A percentile compares a stretch with the other conserved stretches of the same genome.
Conservation (phyloP, 2,797 vertebrate genomes). For the Scyliorhinus canicula region DNA sequence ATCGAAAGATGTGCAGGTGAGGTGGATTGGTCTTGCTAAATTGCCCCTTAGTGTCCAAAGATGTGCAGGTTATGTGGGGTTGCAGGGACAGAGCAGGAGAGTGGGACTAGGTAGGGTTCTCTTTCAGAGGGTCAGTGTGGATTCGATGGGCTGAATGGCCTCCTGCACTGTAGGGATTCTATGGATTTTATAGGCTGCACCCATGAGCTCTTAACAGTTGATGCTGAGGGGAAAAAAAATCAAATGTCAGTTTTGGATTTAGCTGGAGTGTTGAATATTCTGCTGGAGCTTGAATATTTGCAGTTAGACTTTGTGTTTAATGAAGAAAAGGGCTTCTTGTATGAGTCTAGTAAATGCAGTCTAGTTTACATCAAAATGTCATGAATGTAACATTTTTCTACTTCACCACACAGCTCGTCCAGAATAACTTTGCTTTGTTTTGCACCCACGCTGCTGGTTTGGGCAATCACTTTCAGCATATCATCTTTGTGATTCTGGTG, state of each 20-base stretch:
- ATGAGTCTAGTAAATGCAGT: not conserved
- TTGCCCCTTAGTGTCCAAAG: too few relatives aligned
- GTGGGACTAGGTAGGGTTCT: too few relatives aligned
- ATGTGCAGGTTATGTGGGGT: too few relatives aligned
- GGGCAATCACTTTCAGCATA: constrained; percentile 58
- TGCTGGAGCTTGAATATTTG: not conserved
- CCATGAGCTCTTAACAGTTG: too few relatives aligned
- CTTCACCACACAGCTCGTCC: constrained; percentile 54
- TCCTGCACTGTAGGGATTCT: too few relatives aligned
- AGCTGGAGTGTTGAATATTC: not conserved
- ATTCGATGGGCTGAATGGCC: too few relatives aligned
- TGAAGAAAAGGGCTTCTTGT: not conserved
- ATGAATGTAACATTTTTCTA: not conserved
- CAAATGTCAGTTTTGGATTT: not conserved
- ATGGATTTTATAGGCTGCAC: too few relatives aligned
- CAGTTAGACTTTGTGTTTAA: not conserved
- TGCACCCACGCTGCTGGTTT: constrained; percentile 60
- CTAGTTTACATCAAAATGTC: not conserved
- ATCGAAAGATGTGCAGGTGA: too few relatives aligned
- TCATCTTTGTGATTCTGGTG: constrained; percentile 64
- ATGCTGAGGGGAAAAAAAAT: too few relatives aligned
- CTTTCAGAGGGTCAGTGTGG: too few relatives aligned
- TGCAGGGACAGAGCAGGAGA: too few relatives aligned
- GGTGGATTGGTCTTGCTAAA: too few relatives aligned
- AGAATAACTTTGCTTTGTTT: constrained; percentile 66